Base-by-base conservation (phyloP, 2,888 invertebrate genomes). In the Graphium colonna region DNA sequence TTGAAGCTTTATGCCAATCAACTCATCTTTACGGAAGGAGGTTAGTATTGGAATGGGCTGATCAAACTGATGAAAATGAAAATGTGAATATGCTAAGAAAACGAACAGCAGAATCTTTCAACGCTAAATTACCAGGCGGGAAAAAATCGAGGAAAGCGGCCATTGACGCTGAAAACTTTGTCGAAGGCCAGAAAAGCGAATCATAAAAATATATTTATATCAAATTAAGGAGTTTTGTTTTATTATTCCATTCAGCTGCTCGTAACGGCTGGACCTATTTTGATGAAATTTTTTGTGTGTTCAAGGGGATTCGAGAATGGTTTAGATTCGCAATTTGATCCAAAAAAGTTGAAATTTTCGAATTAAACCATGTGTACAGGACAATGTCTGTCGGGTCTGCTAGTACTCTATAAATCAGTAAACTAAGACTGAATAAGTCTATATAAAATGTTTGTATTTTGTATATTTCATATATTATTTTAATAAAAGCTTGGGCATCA, bases 11-110 rank as follows among this genome's bases (percentile, higher is more conserved):
- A n/a, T 94, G 95, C 65, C 96, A 96, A 77, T 98, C 98, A 68
- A 99, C 99, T 51, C 99, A 99, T 92, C 95, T 99, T 82, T 99
- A 97, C 80, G 99, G 99, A 0, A 92, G 99, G 61, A 92, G 98
- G 51, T 89, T 99, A 67, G 98, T 98, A 0, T 85, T 99, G 56
- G 98, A 99, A 88, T 99, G 99, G 99, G 97, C 98, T 0, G 92
- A 95, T 52, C 91, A 93, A 45, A 93, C 93, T 31, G 89, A 90
- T 54, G 87, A 88, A 16, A 92, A 90, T 48, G 95, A 96, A 73
- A 93, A 93, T 59, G 91, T 98, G 5, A 94, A 94, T 10, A 92
- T 95, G 59, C 86, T 98, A 55, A 91, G 98, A 58, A 96, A 96
- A 85, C 92, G 97, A 68, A 97, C 97, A 0, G 96, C 97, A 0